Evolutionary conservation across 2,113 vertebrate genomes (phyloP).

Genomic region (Meles meles): DNA sequence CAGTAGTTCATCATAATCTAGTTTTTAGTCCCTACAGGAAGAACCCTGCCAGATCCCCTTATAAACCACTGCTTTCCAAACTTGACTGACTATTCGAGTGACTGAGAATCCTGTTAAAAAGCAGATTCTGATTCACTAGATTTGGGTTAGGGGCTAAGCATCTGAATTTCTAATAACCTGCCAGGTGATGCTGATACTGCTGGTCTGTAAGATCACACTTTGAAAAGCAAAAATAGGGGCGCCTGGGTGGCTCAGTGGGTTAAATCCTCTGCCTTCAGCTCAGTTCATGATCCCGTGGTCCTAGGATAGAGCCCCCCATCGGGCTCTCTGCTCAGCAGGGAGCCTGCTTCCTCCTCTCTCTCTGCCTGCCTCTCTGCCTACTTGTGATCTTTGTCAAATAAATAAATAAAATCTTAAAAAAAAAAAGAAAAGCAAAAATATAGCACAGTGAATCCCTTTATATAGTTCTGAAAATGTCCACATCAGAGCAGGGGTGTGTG

Average conservation of each 20-base stretch:
- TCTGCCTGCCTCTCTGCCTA: no score
- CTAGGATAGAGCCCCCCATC: no score
- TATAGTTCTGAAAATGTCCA: not conserved
- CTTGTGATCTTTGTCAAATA: no score
- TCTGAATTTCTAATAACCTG: not conserved
- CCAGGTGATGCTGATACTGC: not conserved
- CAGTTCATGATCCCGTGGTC: no score
- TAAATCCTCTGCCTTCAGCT: no score
- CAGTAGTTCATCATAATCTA: not conserved
- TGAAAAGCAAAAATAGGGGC: not conserved
- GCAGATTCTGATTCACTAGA: not conserved
- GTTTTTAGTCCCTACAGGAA: not conserved
- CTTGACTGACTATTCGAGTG: not conserved
- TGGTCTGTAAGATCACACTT: not conserved
- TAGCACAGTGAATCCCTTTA: not conserved
- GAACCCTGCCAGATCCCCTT: not conserved
- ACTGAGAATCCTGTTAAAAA: not conserved
- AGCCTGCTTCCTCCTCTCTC: no score
- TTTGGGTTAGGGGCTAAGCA: not conserved
- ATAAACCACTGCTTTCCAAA: not conserved
- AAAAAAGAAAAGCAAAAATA: not conserved
- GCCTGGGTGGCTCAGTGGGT: no score
- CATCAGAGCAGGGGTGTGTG: not conserved
- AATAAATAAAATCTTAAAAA: no score
- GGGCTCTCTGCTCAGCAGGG: no score